A percentile compares a stretch with the other conserved stretches of the same genome.
Evolutionary conservation across 1,140 invertebrate genomes (phyloP).

Genomic region (Micrasema minimum): DNA sequence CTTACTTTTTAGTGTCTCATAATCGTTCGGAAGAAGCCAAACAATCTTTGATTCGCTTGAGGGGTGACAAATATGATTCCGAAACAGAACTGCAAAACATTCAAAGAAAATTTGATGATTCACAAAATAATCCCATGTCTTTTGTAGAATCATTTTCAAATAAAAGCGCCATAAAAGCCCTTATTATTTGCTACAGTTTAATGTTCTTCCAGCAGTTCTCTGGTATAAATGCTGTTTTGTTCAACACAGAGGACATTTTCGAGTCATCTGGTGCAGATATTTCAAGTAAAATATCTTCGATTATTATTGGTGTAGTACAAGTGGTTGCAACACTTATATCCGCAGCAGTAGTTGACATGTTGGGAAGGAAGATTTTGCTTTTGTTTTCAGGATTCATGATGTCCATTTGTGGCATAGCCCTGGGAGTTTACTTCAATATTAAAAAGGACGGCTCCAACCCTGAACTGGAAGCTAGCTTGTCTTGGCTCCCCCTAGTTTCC

Average conservation of each 20-base stretch:
- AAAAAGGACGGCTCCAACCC: constrained; percentile 62
- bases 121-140: constrained; percentile 65
- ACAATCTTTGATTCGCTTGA: constrained; percentile 71
- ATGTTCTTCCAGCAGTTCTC: constrained; percentile 89
- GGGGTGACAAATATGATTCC: constrained; percentile 74
- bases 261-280: constrained; percentile 70
- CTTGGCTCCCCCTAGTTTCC: constrained; percentile 77
- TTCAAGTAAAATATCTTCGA: constrained; percentile 68
- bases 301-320: constrained; percentile 83
- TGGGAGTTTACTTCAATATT: constrained; percentile 76
- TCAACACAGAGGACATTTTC: constrained; percentile 83
- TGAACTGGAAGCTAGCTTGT: constrained; percentile 65
- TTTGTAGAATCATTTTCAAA: constrained; percentile 69
- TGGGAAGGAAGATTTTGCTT: constrained; percentile 78
- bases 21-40: constrained; percentile 72
- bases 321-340: constrained; percentile 77
- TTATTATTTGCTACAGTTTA: constrained; percentile 78
- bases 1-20: constrained; percentile 70
- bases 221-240: constrained; percentile 88
- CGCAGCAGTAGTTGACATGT: constrained; percentile 79
- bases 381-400: constrained; percentile 72
- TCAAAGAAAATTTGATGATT: constrained; percentile 69
- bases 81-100: constrained; percentile 71
- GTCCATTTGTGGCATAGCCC: constrained; percentile 69
- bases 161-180: constrained; percentile 72